Evolutionary conservation across 2,797 vertebrate genomes (phyloP), one percentile per base, ranked within the genome.

Genomic region (Falco concolor): DNA sequence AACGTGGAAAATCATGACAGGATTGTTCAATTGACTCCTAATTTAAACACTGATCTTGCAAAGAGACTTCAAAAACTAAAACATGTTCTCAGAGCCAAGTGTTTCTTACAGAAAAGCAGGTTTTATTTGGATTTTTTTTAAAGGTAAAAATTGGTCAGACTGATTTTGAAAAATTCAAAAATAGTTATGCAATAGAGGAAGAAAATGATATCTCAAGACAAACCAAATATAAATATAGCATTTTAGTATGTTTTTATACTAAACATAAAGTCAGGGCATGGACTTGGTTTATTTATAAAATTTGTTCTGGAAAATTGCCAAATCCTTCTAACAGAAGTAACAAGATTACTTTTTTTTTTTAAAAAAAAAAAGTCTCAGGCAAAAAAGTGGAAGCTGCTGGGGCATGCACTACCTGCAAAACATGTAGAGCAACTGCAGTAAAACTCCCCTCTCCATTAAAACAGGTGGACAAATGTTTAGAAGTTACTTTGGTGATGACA

Each of bases 321-420:
- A 89, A 94, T 84, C 49, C 40, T 85, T 91, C 60, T 69, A 90
- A 86, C 23, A 92, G 73, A 90, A 93, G 44, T 42, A 89, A 83
- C 25, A 84, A 76, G 82, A 91, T 45, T 67, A 60, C 11, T 54
- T 40, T 40, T 40, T 40, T 40, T 40, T 6, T 8, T n/a, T n/a
- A 36, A 38, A 40, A 40, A 32, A 45, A 60, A 53, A 19, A 47
- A 20, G 13, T 2, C 1, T 32, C 38, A 79, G 40, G 23, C n/a
- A 80, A 75, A 88, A 72, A 76, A 52, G 12, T 25, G 25, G 36
- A 59, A 95, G 74, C n/a, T 77, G 44, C 56, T 80, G 20, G 20
- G 32, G 44, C 78, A 63, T 2, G 21, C 14, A 36, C 36, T 40
- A 18, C 24, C 59, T 76, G 23, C 15, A 30, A 52, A 84, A 68